phyloP scores from a whole-genome alignment of 2,888 invertebrate species.

The Microplitis deprimator region DNA sequence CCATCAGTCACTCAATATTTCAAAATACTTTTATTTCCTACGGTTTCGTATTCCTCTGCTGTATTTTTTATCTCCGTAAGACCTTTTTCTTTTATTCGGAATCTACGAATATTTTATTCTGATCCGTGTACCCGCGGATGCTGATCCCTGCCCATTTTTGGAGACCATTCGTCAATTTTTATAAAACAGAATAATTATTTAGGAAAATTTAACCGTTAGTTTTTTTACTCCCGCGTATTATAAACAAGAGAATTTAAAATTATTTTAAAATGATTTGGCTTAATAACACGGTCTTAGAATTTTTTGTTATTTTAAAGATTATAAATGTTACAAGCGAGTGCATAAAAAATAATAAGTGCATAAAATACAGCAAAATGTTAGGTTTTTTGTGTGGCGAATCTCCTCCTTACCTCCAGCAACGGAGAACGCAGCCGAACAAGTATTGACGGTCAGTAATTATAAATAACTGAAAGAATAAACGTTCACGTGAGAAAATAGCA shows the following conservation, averaged over 20 bases:
- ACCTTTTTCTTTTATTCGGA: background rate
- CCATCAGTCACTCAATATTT: conserved; percentile 71
- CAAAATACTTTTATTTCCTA: conserved; percentile 60
- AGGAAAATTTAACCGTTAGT: background rate
- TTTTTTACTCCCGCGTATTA: conserved; percentile 1
- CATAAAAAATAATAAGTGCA: conserved; percentile 1
- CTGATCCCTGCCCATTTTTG: conserved; percentile 41
- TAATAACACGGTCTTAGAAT: background rate
- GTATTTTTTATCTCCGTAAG: conserved; percentile 27
- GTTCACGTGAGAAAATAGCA: conserved; percentile 47
- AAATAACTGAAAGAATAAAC: conserved; percentile 41
- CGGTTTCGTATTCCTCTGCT: conserved; percentile 53
- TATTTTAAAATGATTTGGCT: background rate
- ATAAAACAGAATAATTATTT: background rate
- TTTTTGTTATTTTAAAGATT: background rate
- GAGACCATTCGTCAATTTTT: background rate
- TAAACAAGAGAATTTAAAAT: conserved; percentile 16
- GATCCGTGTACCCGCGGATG: conserved; percentile 18
- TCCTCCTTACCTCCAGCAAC: background rate
- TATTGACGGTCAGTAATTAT: conserved; percentile 42
- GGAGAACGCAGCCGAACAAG: conserved; percentile 17
- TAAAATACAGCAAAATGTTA: background rate
- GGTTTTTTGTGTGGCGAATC: background rate
- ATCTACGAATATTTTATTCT: conserved; percentile 2
- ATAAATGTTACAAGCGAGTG: background rate